phyloP scores from a whole-genome alignment of 2,113 vertebrate genomes.

The Nansenia antarctica region DNA sequence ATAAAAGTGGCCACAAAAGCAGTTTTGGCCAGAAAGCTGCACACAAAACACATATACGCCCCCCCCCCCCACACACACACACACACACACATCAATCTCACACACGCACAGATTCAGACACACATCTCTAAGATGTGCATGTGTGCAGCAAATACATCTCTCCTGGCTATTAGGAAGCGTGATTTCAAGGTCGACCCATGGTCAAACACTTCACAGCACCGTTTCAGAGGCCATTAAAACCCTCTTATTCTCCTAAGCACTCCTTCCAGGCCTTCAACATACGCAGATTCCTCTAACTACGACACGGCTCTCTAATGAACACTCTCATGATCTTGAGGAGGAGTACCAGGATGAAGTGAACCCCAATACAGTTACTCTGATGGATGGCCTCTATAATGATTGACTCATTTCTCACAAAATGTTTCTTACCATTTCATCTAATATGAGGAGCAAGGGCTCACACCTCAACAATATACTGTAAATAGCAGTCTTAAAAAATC shows the following conservation, averaged over 20 bases:
- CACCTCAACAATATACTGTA: no score
- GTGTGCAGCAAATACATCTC: neutral
- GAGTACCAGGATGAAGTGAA: neutral
- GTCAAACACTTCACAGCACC: slow-evolving; percentile 7
- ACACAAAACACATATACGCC: neutral
- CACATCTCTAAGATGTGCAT: neutral
- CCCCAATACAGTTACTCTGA: neutral
- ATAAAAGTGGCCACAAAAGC: slow-evolving; percentile 1
- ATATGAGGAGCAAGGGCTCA: neutral
- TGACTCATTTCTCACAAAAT: slow-evolving; percentile 11
- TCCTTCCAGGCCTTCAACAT: neutral
- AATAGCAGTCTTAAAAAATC: no score
- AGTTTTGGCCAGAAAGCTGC: neutral
- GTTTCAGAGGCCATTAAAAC: slow-evolving; percentile 12
- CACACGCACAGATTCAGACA: neutral
- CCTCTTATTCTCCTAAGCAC: neutral
- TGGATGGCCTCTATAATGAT: slow-evolving; percentile 1
- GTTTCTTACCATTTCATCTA: neutral
- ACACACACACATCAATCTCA: neutral
- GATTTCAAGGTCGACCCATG: slow-evolving; percentile 11
- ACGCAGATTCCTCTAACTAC: neutral
- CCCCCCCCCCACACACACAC: neutral
- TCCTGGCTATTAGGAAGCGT: neutral
- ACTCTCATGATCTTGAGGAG: neutral
- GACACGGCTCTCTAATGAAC: neutral